These are phyloP conservation scores for Lumbricus terrestris DNA, from an alignment of 2,888 invertebrate genomes.

Conservation along the genomic window DNA sequence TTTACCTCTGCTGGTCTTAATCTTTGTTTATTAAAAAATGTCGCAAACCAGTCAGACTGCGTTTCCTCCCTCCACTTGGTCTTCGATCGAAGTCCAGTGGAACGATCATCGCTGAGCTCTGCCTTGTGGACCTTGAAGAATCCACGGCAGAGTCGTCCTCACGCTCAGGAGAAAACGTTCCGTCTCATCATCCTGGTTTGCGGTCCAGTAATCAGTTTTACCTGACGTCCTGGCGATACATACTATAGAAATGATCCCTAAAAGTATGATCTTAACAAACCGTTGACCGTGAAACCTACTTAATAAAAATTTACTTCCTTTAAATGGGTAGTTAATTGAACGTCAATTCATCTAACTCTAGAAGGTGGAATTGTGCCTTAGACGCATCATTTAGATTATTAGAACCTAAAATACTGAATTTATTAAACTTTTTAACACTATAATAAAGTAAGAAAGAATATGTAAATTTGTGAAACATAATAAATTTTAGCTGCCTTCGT, in stretches of 20 bases:
- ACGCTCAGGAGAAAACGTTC: not conserved
- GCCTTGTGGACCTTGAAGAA: not conserved
- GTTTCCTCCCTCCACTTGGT: constrained; percentile 8
- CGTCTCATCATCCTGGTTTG: constrained; percentile 17
- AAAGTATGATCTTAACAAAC: constrained; percentile 13
- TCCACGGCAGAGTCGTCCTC: constrained; percentile 12
- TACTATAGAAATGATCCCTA: constrained; percentile 19
- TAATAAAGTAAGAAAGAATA: not conserved
- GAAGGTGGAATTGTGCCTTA: not conserved
- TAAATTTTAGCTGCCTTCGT: not conserved
- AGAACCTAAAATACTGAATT: not conserved
- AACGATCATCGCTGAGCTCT: constrained; percentile 15
- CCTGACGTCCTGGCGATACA: constrained; percentile 18
- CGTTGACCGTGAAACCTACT: not conserved
- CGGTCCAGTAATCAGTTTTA: constrained; percentile 19
- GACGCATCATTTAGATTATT: not conserved
- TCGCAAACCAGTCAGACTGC: constrained; percentile 14
- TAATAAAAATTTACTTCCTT: not conserved
- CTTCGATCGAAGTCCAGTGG: not conserved
- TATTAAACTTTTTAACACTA: not conserved
- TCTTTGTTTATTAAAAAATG: not conserved
- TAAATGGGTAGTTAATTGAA: not conserved
- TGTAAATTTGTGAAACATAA: not conserved
- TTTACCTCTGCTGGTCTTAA: too few relatives aligned
- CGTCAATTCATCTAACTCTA: not conserved